phyloP scores from a whole-genome alignment of 2,888 invertebrate species.

The Lithophane socia region DNA sequence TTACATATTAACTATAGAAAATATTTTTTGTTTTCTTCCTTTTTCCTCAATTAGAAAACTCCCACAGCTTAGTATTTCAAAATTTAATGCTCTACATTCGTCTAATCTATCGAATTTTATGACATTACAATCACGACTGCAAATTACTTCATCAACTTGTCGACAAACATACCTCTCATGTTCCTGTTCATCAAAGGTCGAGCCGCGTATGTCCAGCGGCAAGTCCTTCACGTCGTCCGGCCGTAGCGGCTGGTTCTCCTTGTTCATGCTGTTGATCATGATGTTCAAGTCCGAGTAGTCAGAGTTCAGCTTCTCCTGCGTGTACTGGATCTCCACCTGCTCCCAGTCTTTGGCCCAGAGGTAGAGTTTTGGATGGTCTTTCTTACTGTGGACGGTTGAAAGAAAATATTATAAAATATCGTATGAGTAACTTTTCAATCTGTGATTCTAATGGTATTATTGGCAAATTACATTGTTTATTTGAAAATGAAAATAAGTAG shows the following conservation, averaged over 20 bases:
- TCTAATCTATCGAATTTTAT: background rate
- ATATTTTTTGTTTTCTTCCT: background rate
- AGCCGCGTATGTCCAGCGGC: conserved; percentile 69
- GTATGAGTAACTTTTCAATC: background rate
- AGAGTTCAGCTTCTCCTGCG: conserved; percentile 83
- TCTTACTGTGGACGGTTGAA: conserved; percentile 88
- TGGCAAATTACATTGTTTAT: no score
- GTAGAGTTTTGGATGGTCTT: conserved; percentile 96
- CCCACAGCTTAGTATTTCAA: background rate
- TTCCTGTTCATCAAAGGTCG: conserved; percentile 72
- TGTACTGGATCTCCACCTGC: conserved; percentile 79
- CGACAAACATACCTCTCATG: conserved; percentile 51
- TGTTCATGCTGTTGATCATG: conserved; percentile 81
- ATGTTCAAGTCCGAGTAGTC: conserved; percentile 84
- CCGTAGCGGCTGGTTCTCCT: conserved; percentile 82
- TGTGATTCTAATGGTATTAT: no score
- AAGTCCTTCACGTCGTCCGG: conserved; percentile 74
- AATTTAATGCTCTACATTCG: background rate
- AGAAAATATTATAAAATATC: background rate
- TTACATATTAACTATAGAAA: background rate
- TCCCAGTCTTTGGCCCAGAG: conserved; percentile 97
- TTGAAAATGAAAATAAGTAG: no score
- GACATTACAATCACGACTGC: background rate
- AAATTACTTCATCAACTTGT: background rate
- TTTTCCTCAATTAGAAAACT: background rate